Conservation (phyloP, 1,140 invertebrate species). For the Brachionus angularis region DNA sequence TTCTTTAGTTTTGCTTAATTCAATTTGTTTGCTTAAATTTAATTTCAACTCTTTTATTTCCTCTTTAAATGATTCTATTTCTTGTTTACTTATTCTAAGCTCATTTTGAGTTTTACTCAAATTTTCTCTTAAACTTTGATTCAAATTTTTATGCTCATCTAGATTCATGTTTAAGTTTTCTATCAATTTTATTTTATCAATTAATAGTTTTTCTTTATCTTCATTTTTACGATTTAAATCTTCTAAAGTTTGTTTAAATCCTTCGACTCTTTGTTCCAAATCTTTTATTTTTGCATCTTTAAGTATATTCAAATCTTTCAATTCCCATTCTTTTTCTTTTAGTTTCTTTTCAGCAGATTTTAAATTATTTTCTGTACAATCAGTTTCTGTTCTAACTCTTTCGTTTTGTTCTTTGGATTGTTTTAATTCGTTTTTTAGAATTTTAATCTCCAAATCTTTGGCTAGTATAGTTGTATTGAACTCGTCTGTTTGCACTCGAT, state of each 20-base stretch:
- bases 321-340: constrained; percentile 54
- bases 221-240: constrained; percentile 54
- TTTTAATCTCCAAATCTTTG: constrained; percentile 52
- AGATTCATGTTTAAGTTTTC: neutral
- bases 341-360: constrained; percentile 49
- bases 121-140: neutral
- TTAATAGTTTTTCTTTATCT: constrained; percentile 7
- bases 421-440: constrained; percentile 45
- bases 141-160: constrained; percentile 8
- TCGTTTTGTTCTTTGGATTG: constrained; percentile 47
- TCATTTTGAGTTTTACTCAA: neutral
- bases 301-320: constrained; percentile 50
- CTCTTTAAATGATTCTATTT: constrained; percentile 15
- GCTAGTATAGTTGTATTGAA: constrained; percentile 51
- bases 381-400: constrained; percentile 48
- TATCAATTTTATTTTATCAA: constrained; percentile 19
- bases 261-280: constrained; percentile 48
- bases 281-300: constrained; percentile 53
- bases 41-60: no score
- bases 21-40: no score
- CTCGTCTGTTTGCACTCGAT: constrained; percentile 52
- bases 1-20: neutral
- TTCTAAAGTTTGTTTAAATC: constrained; percentile 49
- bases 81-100: neutral
- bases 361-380: constrained; percentile 46